phyloP scores from a whole-genome alignment of 2,888 invertebrate genomes.

The Oligia fasciuncula region DNA sequence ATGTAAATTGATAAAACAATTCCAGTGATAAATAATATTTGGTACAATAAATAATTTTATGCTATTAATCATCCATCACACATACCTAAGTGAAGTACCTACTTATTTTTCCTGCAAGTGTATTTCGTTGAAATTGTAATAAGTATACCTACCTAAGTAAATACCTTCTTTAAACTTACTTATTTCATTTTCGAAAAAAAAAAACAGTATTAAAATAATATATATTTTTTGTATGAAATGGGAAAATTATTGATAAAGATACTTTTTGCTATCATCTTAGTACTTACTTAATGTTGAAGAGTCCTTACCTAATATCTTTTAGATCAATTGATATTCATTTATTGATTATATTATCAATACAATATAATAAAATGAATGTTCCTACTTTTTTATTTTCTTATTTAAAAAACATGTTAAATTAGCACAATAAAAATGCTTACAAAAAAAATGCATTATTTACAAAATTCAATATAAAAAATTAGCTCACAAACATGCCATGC shows the following conservation, averaged over 20 bases:
- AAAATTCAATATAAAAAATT: slow-evolving; percentile 6
- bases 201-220: background rate
- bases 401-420: background rate
- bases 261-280: background rate
- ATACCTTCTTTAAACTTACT: background rate
- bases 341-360: background rate
- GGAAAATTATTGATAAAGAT: too few species aligned
- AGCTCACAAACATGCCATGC: slow-evolving; percentile 49
- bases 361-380: background rate
- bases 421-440: background rate
- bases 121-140: background rate
- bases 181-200: background rate
- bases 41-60: background rate
- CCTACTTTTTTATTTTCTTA: background rate
- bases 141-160: background rate
- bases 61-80: background rate
- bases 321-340: background rate
- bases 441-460: slow-evolving; percentile 1
- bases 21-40: background rate
- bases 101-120: background rate
- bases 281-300: background rate
- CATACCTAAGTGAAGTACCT: background rate
- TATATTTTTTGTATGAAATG: too few species aligned
- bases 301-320: background rate
- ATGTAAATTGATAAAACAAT: background rate